These are phyloP conservation scores for Bradynema listronoti DNA, from an alignment of 1,140 invertebrate species.

Conservation along the genomic window DNA sequence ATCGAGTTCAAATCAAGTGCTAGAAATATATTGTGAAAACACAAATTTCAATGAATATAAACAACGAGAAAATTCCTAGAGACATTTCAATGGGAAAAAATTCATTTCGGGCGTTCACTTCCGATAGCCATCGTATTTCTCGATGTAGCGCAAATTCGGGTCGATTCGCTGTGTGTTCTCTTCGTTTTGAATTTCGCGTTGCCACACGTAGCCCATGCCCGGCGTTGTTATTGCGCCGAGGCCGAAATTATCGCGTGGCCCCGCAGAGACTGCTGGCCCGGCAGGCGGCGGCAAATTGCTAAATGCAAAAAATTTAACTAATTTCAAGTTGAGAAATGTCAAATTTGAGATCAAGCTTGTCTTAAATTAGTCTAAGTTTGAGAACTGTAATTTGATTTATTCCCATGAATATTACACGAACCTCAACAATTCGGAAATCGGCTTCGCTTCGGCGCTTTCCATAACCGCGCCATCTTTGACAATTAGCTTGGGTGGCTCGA, in stretches of 20 bases:
- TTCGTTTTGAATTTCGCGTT: constrained; percentile 20
- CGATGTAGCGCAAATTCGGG: constrained; percentile 14
- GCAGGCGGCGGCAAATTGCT: not conserved
- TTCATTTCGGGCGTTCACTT: not conserved
- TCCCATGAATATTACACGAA: constrained; percentile 4
- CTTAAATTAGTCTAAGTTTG: not conserved
- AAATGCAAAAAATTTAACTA: not conserved
- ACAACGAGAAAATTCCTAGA: constrained; percentile 7
- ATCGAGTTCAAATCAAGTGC: not conserved
- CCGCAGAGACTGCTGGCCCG: constrained; percentile 13
- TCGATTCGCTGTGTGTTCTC: constrained; percentile 19
- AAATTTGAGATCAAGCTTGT: not conserved
- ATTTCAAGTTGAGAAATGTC: not conserved
- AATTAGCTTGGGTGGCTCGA: constrained; percentile 20
- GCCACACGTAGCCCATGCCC: constrained; percentile 32
- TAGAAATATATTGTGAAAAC: not conserved
- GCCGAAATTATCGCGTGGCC: constrained; percentile 33
- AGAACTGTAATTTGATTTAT: constrained; percentile 4
- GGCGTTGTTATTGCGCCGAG: constrained; percentile 19
- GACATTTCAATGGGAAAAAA: too few relatives aligned
- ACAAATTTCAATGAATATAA: not conserved
- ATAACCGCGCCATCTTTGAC: constrained; percentile 8
- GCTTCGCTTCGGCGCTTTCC: constrained; percentile 11
- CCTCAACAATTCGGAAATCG: constrained; percentile 2
- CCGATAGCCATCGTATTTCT: constrained; percentile 31